Percentiles rank a stretch among this genome's conserved stretches.
phyloP scores from a whole-genome alignment of 2,797 vertebrate species.

The Gymnothorax javanicus region DNA sequence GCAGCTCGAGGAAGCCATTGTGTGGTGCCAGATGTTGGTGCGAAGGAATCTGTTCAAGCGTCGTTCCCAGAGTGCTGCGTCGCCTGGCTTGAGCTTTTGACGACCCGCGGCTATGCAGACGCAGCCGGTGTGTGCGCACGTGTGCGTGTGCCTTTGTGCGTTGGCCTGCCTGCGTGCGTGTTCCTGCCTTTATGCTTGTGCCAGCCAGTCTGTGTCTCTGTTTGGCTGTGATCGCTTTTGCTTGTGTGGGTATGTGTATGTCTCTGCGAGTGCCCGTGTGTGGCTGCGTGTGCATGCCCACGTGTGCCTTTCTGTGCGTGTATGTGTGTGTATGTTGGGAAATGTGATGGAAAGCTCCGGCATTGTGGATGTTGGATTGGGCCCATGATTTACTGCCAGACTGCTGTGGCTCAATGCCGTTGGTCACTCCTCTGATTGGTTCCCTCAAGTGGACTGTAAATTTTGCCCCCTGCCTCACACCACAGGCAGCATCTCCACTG shows the following conservation, averaged over 20 bases:
- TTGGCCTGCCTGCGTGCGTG: background rate
- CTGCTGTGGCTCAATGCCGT: background rate
- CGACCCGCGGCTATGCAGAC: background rate
- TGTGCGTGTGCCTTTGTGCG: background rate
- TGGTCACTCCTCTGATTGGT: slow-evolving; percentile 20
- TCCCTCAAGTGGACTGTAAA: slow-evolving; percentile 13
- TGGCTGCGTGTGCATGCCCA: background rate
- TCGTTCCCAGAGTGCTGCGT: background rate
- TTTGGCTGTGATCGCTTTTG: background rate
- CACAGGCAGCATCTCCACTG: background rate
- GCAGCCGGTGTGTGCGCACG: background rate
- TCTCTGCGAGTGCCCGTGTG: background rate
- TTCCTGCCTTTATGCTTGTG: background rate
- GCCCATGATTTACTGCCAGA: background rate
- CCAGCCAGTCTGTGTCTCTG: background rate
- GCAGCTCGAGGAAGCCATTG: background rate
- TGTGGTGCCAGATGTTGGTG: slow-evolving; percentile 7
- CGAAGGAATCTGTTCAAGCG: background rate
- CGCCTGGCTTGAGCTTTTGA: background rate
- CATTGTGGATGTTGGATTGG: background rate
- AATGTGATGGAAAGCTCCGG: background rate
- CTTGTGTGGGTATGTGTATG: background rate
- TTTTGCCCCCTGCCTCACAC: background rate
- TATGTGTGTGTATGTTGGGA: background rate
- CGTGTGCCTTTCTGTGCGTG: background rate